Base-by-base conservation (phyloP, 2,888 invertebrate genomes). In the Escarpia spicata region DNA sequence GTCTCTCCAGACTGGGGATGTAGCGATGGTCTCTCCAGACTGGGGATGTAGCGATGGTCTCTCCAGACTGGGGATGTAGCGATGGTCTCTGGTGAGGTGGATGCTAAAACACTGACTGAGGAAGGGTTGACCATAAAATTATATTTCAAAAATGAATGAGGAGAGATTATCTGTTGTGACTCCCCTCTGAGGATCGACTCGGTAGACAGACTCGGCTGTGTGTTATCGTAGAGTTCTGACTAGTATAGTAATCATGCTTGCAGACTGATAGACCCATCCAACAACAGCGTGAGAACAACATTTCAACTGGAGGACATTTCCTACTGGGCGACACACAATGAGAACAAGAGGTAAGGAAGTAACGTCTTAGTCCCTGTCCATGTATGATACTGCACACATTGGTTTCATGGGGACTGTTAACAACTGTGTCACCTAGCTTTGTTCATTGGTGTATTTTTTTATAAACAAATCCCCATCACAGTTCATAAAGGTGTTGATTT, bases 301-400 rank as follows among this genome's bases (percentile, higher is more conserved):
- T 96, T 96, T 95, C 94, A 95, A 26, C 94, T 96, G 92, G 95
- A 95, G 92, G 96, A 96, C 93, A 95, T 96, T 91, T 96, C 96
- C 58, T 96, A 95, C 94, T 96, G 96, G 96, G 95, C 96, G 90
- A 95, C 95, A 43, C 96, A 96, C 93, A 95, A 95, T 92, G 96
- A 96, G 93, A 96, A 96, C 93, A 96, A 96, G 91, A 95, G 96
- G 96, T 96, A 93, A 37, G 89, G 89, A 6, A 4, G 31, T 15
- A 15, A 75, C 37, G 4, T 58, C 92, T 92, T 26, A 45, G 52
- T 52, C 9, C 52, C 52, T 12, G 52, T 52, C 52, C 15, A 9
- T 52, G 52, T 52, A 15, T 52, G 15, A 15, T 9, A 52, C 52
- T 9, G 15, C 52, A 52, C 52, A 52, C 9, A 15, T 15, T 9